A percentile compares a stretch with the other conserved stretches of the same genome.
Evolutionary conservation across 1,140 invertebrate genomes (phyloP).

Genomic region (Drosophila nannoptera): DNA sequence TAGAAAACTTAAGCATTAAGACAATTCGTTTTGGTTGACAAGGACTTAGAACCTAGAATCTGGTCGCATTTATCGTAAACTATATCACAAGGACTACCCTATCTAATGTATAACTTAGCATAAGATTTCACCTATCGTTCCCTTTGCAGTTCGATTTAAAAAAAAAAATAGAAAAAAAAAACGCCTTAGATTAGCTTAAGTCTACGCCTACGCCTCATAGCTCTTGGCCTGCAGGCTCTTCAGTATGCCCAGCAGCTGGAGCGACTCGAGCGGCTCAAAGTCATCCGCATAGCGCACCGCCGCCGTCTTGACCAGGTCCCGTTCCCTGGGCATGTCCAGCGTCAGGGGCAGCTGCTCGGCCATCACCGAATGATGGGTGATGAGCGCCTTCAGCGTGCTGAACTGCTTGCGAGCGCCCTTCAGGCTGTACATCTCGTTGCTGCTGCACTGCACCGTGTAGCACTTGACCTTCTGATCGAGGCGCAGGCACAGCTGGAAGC

Average conservation of each 20-base stretch:
- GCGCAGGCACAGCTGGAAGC: conserved; percentile 59
- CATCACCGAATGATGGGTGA: conserved; percentile 97
- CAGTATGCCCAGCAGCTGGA: conserved; percentile 70
- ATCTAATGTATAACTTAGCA: conserved; percentile 40
- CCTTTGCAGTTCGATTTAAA: conserved; percentile 67
- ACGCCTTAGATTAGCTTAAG: neutral
- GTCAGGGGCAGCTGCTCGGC: conserved; percentile 95
- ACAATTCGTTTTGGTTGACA: conserved; percentile 41
- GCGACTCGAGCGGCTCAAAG: conserved; percentile 70
- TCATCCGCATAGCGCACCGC: conserved; percentile 71
- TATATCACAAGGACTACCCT: conserved; percentile 60
- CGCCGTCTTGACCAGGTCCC: conserved; percentile 47
- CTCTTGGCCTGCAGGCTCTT: conserved; percentile 66
- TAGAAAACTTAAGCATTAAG: conserved; percentile 48
- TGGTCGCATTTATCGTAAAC: conserved; percentile 38
- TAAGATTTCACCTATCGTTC: conserved; percentile 71
- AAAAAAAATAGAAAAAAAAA: neutral
- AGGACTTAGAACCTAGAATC: conserved; percentile 35
- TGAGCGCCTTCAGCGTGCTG: conserved; percentile 90
- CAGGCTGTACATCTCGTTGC: conserved; percentile 63
- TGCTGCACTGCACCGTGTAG: conserved; percentile 54
- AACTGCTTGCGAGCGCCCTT: conserved; percentile 98
- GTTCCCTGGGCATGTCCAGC: conserved; percentile 87
- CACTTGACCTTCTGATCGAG: conserved; percentile 62
- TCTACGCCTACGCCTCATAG: conserved; percentile 50